These are phyloP conservation scores for Pseudomyrmex sp. DNA, from an alignment of 1,140 invertebrate genomes.

Conservation along the genomic window DNA sequence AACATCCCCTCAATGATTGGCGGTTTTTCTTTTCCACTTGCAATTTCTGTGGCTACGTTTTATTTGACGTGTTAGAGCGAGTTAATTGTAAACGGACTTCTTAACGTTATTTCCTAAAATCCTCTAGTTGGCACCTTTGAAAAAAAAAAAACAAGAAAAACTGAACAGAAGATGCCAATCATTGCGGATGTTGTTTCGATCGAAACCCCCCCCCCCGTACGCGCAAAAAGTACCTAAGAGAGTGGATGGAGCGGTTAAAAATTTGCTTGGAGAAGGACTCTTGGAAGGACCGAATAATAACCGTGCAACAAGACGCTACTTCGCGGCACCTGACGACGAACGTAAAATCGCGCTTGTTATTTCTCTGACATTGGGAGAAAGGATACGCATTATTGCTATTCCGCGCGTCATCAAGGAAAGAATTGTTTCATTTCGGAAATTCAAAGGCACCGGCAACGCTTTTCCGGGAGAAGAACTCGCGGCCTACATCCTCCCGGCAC, in stretches of 20 bases:
- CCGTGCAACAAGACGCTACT: constrained; percentile 67
- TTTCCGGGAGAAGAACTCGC: constrained; percentile 61
- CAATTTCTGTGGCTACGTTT: too few relatives aligned
- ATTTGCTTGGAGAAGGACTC: constrained; percentile 50
- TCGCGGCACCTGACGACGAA: constrained; percentile 58
- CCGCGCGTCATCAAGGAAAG: constrained; percentile 64
- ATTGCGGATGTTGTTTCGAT: too few relatives aligned
- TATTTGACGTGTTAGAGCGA: too few relatives aligned
- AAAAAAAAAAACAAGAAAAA: too few relatives aligned
- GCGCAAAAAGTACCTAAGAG: constrained; percentile 61
- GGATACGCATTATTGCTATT: constrained; percentile 67
- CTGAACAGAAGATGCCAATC: too few relatives aligned
- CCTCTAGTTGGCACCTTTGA: too few relatives aligned
- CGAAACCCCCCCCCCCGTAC: not conserved
- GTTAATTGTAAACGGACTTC: too few relatives aligned
- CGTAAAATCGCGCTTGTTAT: constrained; percentile 40
- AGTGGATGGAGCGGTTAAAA: constrained; percentile 58
- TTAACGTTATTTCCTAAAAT: too few relatives aligned
- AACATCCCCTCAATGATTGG: too few relatives aligned
- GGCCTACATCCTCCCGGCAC: constrained; percentile 2
- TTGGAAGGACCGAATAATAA: constrained; percentile 65
- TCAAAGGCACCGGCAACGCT: constrained; percentile 79
- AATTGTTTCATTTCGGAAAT: constrained; percentile 67
- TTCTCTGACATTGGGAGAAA: constrained; percentile 55
- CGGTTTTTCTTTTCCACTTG: too few relatives aligned